Base-by-base conservation (phyloP, 1,140 invertebrate species). In the Mercenaria mercenaria region DNA sequence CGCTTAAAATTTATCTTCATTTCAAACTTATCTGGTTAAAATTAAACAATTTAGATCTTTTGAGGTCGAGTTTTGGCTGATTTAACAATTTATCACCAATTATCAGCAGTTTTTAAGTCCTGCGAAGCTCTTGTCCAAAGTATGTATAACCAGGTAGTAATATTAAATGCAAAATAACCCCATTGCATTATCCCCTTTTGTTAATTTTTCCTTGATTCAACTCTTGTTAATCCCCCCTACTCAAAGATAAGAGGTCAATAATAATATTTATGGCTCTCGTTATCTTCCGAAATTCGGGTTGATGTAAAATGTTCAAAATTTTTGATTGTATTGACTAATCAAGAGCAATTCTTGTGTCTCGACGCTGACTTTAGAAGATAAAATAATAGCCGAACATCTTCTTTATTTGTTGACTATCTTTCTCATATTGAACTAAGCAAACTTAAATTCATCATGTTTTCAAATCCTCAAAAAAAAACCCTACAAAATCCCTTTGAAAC, bases 81-180 rank as follows among this genome's bases (percentile, higher is more conserved):
- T 89, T 89, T 89, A 83, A 76, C 88, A 81, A 89, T 89, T 89
- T 89, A 89, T 89, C 88, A 89, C 43, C 88, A 89, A 89, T 89
- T 89, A 89, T 89, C 88, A 77, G 50, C 20, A n/a, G 37, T 56
- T 84, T 61, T 76, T 83, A 89, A 89, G 72, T 72, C 80, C 64
- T 59, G 13, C 86, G 64, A 52, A 80, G n/a, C 56, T 74, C 77
- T 64, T 61, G 20, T n/a, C n/a, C 67, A n/a, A 79, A 64, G 82
- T 84, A 84, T 29, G 2, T 67, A 11, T 47, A 67, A 72, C 29
- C 64, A 50, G 61, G 39, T 64, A 15, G 23, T 61, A 61, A 59
- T 77, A 87, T 77, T 77, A 84, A 84, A 84, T 67, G 43, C 29
- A 50, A 69, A 72, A 84, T 72, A 84, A 72, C 67, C 82, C 61